Conservation (phyloP, 2,888 invertebrate species). For the Drosophila setosimentum region DNA sequence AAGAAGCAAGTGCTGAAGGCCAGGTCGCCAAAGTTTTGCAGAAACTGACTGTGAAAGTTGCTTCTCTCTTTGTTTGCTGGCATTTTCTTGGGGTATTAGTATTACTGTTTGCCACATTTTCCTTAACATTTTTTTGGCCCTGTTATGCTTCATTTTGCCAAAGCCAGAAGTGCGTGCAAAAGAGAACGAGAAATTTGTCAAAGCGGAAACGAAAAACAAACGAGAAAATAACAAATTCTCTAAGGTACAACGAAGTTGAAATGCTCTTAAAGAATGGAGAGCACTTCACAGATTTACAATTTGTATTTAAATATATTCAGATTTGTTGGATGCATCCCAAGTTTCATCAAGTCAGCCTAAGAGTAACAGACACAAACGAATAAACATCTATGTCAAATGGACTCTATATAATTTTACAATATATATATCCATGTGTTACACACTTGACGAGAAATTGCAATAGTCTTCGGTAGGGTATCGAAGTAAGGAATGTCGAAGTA, state of each 20-base stretch:
- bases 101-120: constrained; percentile 72
- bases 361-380: background rate
- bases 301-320: background rate
- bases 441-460: background rate
- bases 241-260: background rate
- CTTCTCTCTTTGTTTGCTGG: constrained; percentile 61
- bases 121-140: constrained; percentile 26
- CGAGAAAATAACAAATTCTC: background rate
- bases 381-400: background rate
- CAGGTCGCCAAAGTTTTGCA: constrained; percentile 50
- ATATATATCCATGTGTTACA: background rate
- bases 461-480: background rate
- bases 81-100: constrained; percentile 73
- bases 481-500: constrained; percentile 17
- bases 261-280: background rate
- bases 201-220: constrained; percentile 9
- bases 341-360: background rate
- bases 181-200: constrained; percentile 2
- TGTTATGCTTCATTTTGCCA: constrained; percentile 69
- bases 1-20: constrained; percentile 12
- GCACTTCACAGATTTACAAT: background rate
- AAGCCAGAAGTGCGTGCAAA: constrained; percentile 11
- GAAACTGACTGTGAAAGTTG: constrained; percentile 69
- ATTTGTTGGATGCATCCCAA: background rate
- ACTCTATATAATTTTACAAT: background rate